A percentile compares a stretch with the other conserved stretches of the same genome.
Evolutionary conservation across 64 coral and sea anemone genomes (phyloP).

Genomic region (Orbicella faveolata): DNA sequence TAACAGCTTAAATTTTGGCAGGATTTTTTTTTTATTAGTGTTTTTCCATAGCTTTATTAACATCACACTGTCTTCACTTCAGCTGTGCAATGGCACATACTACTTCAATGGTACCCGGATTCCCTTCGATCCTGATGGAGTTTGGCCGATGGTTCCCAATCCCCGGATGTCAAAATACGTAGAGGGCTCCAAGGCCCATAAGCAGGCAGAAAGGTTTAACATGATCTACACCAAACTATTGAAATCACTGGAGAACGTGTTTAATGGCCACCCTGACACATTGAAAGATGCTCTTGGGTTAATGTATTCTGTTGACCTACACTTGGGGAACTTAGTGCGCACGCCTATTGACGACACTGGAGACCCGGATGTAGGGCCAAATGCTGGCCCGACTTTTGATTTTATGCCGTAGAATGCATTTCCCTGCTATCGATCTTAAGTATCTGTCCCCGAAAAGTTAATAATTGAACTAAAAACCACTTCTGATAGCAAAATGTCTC

Average conservation of each 20-base stretch:
- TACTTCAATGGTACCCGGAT: slow-evolving; percentile 59
- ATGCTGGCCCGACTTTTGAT: slow-evolving; percentile 63
- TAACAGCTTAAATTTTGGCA: no score
- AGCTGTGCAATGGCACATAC: slow-evolving; percentile 61
- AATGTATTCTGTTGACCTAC: slow-evolving; percentile 65
- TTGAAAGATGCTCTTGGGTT: slow-evolving; percentile 65
- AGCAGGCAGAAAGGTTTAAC: slow-evolving; percentile 60
- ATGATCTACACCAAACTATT: slow-evolving; percentile 68
- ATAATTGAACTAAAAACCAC: no score
- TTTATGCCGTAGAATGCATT: neutral
- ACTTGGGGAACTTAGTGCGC: slow-evolving; percentile 49
- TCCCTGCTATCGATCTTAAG: no score
- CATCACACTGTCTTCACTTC: neutral
- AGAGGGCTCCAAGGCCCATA: neutral
- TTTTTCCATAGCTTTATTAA: no score
- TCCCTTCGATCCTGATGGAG: slow-evolving; percentile 59
- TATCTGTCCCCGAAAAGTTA: no score
- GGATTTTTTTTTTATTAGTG: no score
- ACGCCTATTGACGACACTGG: slow-evolving; percentile 70
- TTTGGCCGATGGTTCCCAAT: slow-evolving; percentile 77
- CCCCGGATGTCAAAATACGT: slow-evolving; percentile 61
- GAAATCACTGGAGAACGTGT: slow-evolving; percentile 67
- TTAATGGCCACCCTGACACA: slow-evolving; percentile 68
- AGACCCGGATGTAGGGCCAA: slow-evolving; percentile 78
- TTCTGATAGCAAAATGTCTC: no score